Percentiles rank a stretch among this genome's conserved stretches.
Evolutionary conservation across 2,797 vertebrate genomes (phyloP).

Genomic region (Cephalopachus bancanus): DNA sequence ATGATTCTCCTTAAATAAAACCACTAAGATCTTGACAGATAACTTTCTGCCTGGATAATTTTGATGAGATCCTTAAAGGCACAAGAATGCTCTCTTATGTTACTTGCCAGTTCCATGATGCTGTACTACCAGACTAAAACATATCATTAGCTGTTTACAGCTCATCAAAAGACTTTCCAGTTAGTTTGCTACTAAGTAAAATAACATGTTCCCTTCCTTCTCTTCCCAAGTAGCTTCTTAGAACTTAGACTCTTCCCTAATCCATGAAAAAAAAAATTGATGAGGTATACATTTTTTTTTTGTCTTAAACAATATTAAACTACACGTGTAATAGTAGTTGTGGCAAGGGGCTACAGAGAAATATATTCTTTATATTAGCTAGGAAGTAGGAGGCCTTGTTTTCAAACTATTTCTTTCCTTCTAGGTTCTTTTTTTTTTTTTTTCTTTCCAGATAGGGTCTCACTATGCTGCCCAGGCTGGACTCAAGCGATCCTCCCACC

Average conservation of each 20-base stretch:
- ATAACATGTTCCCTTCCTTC: not conserved
- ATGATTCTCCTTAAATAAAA: slow-evolving; percentile 31
- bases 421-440: not conserved
- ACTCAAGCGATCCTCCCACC: not conserved
- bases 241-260: not conserved
- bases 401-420: not conserved
- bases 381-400: not conserved
- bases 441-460: not conserved
- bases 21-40: not conserved
- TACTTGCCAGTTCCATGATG: not conserved
- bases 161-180: slow-evolving; percentile 22
- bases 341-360: not conserved
- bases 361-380: not conserved
- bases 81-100: not conserved
- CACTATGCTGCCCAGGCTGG: not conserved
- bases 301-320: not conserved
- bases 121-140: not conserved
- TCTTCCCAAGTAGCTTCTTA: slow-evolving; percentile 6
- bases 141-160: not conserved
- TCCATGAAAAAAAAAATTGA: not conserved
- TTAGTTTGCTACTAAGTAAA: slow-evolving; percentile 14
- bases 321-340: not conserved
- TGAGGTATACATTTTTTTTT: not conserved
- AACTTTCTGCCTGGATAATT: not conserved
- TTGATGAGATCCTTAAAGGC: not conserved